A percentile compares a stretch with the other conserved stretches of the same genome.
These are phyloP conservation scores for Syngnathus rostellatus DNA, from an alignment of 2,797 vertebrate species.

Conservation along the genomic window DNA sequence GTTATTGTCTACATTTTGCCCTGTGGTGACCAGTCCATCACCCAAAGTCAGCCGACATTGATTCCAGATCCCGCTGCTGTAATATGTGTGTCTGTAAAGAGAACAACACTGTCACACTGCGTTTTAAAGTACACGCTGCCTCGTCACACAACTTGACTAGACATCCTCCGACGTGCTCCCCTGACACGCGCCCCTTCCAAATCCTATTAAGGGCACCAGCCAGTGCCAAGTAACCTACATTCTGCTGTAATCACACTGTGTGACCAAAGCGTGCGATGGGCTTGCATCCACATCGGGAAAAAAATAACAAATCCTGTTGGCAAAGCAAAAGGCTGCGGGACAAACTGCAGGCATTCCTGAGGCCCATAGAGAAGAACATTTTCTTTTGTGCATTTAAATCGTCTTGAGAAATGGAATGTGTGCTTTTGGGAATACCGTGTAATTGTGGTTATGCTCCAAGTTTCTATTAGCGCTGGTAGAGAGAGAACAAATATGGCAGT, in stretches of 20 bases:
- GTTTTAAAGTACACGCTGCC: constrained; percentile 26
- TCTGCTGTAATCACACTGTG: constrained; percentile 42
- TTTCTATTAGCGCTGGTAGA: constrained; percentile 9
- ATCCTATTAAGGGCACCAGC: constrained; percentile 52
- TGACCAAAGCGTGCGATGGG: constrained; percentile 25
- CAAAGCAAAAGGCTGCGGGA: constrained; percentile 18
- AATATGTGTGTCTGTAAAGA: constrained; percentile 10
- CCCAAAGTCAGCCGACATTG: not conserved
- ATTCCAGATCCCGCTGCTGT: not conserved
- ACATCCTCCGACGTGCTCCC: constrained; percentile 32
- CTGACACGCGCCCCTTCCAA: constrained; percentile 39
- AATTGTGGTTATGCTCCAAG: constrained; percentile 26
- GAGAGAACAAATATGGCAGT: not conserved
- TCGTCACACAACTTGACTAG: constrained; percentile 50
- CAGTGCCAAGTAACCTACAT: constrained; percentile 58
- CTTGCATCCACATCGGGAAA: constrained; percentile 4
- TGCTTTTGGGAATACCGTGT: constrained; percentile 23
- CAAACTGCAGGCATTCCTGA: constrained; percentile 17
- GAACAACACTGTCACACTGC: constrained; percentile 31
- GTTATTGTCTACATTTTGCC: not conserved
- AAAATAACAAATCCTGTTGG: constrained; percentile 31
- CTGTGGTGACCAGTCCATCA: not conserved
- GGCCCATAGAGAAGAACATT: not conserved
- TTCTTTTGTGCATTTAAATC: constrained; percentile 34
- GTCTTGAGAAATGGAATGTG: constrained; percentile 31